Evolutionary conservation across 2,888 invertebrate genomes (phyloP), one percentile per base, ranked within the genome.

Genomic region (Dynastes grantii): DNA sequence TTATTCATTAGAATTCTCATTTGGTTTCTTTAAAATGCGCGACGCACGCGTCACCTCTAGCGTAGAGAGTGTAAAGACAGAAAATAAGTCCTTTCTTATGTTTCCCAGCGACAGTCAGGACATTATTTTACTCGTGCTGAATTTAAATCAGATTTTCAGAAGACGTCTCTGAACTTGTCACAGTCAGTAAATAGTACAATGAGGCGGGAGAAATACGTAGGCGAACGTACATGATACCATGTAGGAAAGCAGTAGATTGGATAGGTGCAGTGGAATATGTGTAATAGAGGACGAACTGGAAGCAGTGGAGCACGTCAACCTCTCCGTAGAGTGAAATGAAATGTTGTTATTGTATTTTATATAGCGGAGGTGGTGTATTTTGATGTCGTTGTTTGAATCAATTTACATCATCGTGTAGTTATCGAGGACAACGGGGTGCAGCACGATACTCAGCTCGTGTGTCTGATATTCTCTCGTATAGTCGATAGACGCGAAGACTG

Each of bases 51-150:
- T 75, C 61, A 63, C 27, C 58, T 40, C 40, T 73, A 22, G 40
- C 58, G 16, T 29, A 9, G 22, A 55, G 58, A 22, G 40, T 40
- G 16, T 29, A 9, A 13, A 55, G 58, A 73, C 22, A 45, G 61
- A 75, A 75, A 75, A 61, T 58, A 75, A 63, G 73, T 75, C 61
- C 73, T 29, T 75, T 61, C 73, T 45, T 61, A 45, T 75, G 49
- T 61, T 61, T 61, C 61, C 45, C 40, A n/a, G 40, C 61, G 45
- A 75, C 61, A 84, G 85, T 85, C 85, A 85, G 81, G 85, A 83
- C 85, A 84, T 85, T 86, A 85, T 85, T 85, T 86, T 85, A 85
- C 85, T 84, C 84, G 81, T 80, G 84, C 84, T 85, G 85, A 85
- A 85, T 86, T 85, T 85, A 85, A 86, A 86, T 85, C 84, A 85